Evolutionary conservation across 2,797 vertebrate species (phyloP), one percentile per base, ranked within the genome.

Genomic region (Xenopus petersii): DNA sequence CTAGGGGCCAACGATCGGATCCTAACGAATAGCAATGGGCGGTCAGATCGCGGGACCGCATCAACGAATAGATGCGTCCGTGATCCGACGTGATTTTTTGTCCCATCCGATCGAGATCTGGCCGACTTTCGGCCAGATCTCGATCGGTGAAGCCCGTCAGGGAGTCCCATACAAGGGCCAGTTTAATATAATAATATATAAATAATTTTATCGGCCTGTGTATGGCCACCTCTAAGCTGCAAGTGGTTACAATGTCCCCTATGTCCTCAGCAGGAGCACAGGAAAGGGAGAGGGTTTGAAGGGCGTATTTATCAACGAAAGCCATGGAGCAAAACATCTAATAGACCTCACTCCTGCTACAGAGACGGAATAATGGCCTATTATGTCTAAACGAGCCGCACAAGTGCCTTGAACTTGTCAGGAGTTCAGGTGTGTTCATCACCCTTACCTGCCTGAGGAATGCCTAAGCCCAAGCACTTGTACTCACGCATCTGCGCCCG

Each of bases 381-480:
- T 98, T 98, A 93, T 98, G 83, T 88, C 92, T 85, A 87, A 83
- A 88, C 73, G 81, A 85, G 91, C 88, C 87, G 82, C 69, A 86
- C 88, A 88, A 84, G 91, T 93, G 90, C 93, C 93, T 95, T 96
- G 94, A 97, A 96, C 94, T 94, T 95, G 93, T 92, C 86, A 86
- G 91, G 89, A 92, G 94, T 95, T 95, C 95, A 96, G 94, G 88
- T 92, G 87, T 86, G 90, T 91, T 87, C 83, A 85, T 93, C 89
- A 88, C 90, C 81, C 15, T 56, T 82, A 81, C 88, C 91, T 87
- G 89, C 80, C 84, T 86, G 86, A 87, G 93, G 94, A 95, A 95
- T 95, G 93, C 73, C 58, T 86, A 82, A 82, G 81, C 82, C 81
- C 72, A 82, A 5, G 81, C 88, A 76, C 85, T 90, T 84, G 85